These are phyloP conservation scores for Geotrypetes seraphini DNA, from an alignment of 2,797 vertebrate species.

Conservation along the genomic window DNA sequence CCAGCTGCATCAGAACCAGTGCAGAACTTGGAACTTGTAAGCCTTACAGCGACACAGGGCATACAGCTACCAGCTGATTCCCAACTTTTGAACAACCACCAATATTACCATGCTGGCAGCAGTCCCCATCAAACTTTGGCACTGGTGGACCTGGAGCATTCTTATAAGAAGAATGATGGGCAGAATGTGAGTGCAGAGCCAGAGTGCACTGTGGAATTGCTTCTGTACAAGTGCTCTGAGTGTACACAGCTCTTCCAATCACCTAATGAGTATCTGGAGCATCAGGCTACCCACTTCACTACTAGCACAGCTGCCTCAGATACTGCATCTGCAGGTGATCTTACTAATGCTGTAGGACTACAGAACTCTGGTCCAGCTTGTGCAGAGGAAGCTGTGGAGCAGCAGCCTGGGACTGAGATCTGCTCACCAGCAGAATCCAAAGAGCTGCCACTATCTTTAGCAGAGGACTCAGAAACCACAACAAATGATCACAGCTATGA, in stretches of 20 bases:
- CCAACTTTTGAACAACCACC: no score
- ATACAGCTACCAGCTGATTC: not conserved
- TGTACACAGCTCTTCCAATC: conserved; percentile 51
- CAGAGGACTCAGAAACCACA: not conserved
- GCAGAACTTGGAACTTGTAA: no score
- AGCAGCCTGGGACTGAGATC: no score
- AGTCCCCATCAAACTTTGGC: conserved; percentile 24
- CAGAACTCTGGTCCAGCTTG: no score
- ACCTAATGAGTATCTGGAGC: conserved; percentile 45
- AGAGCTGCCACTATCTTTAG: not conserved
- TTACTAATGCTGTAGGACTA: no score
- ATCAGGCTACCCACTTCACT: conserved; percentile 41
- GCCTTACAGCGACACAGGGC: conserved; percentile 12
- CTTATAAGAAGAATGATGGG: conserved; percentile 40
- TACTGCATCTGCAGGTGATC: no score
- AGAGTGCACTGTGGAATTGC: conserved; percentile 38
- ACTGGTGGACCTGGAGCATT: conserved; percentile 45
- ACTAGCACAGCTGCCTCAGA: not conserved
- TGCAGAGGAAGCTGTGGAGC: no score
- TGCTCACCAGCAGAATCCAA: conserved; percentile 14
- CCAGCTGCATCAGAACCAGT: no score
- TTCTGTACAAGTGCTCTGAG: conserved; percentile 49
- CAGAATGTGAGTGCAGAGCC: conserved; percentile 1
- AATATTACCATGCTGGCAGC: no score
- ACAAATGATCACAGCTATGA: conserved; percentile 13